These are phyloP conservation scores for silkworm (Bombyx mori) DNA, from an alignment of 1,140 invertebrate species.

Conservation along the genomic window DNA sequence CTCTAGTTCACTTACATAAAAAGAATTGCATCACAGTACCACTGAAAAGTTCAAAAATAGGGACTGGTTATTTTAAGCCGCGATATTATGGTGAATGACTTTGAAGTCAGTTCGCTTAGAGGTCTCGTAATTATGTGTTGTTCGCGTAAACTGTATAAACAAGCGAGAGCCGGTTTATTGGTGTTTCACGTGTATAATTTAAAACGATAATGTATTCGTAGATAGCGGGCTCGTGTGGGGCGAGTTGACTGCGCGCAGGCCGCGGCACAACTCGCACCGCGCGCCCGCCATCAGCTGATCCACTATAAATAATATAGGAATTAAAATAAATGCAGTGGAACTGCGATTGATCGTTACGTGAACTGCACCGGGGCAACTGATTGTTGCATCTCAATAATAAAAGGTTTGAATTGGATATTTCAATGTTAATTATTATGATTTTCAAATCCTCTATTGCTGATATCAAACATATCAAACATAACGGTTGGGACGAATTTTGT, in stretches of 20 bases:
- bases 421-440: no score
- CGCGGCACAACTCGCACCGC: slow-evolving; percentile 17
- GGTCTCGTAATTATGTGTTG: slow-evolving; percentile 21
- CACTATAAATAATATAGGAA: slow-evolving; percentile 67
- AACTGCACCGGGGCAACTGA: background rate
- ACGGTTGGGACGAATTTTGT: no score
- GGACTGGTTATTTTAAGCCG: no score
- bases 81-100: background rate
- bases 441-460: no score
- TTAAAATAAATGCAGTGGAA: slow-evolving; percentile 47
- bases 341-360: slow-evolving; percentile 23
- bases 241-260: slow-evolving; percentile 16
- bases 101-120: slow-evolving; percentile 13
- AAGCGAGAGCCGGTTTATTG: slow-evolving; percentile 31
- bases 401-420: no score
- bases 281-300: slow-evolving; percentile 45
- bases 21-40: no score
- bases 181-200: slow-evolving; percentile 32
- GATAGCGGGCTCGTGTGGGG: slow-evolving; percentile 12
- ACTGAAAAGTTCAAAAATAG: no score
- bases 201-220: slow-evolving; percentile 19
- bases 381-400: background rate
- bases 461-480: no score
- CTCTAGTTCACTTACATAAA: no score
- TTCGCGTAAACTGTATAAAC: slow-evolving; percentile 30